Evolutionary conservation across 1,140 invertebrate species (phyloP).

Genomic region (Tribolium castaneum): DNA sequence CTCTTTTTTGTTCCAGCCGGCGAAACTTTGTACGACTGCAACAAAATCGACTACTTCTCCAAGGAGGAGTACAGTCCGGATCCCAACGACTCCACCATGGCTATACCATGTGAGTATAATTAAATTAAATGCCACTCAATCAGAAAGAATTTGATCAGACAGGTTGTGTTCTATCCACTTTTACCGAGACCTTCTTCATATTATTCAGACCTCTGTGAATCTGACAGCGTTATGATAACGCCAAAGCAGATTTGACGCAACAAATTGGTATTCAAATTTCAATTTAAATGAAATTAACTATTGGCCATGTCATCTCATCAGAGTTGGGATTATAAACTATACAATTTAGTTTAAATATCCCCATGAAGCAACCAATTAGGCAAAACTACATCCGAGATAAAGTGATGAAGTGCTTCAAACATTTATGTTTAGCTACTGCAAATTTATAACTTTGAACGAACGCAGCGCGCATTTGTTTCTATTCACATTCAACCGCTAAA

Average conservation of each 20-base stretch:
- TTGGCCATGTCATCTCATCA: background rate
- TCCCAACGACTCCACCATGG: constrained; percentile 86
- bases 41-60: constrained; percentile 87
- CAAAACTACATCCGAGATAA: background rate
- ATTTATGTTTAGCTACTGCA: background rate
- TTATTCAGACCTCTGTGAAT: background rate
- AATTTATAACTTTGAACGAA: background rate
- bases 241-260: background rate
- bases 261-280: background rate
- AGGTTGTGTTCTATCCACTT: background rate
- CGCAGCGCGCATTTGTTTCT: background rate
- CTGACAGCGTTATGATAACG: background rate
- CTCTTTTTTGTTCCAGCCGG: constrained; percentile 60
- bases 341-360: background rate
- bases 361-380: background rate
- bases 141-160: background rate
- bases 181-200: background rate
- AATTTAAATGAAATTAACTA: background rate
- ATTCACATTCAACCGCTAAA: background rate
- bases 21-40: constrained; percentile 71
- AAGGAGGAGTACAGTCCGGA: constrained; percentile 86
- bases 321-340: background rate
- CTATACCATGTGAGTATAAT: constrained; percentile 85
- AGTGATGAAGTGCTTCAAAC: background rate
- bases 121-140: background rate